Conservation (phyloP, 2,888 invertebrate species). For the Orthonychiurus folsomi region DNA sequence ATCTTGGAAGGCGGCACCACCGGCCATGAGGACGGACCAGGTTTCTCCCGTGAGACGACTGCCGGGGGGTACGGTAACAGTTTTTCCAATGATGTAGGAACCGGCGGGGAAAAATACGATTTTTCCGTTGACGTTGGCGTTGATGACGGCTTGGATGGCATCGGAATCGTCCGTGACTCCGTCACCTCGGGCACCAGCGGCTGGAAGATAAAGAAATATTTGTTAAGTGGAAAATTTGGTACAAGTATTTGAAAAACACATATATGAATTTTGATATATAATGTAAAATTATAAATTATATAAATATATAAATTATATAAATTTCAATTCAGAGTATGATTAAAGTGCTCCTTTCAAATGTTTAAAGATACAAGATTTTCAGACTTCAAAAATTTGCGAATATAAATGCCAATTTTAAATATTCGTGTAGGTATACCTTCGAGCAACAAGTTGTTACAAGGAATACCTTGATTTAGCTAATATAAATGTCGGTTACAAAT, state of each 20-base stretch:
- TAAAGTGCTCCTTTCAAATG: too few species aligned
- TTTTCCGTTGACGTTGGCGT: slow-evolving; percentile 25
- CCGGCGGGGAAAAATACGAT: slow-evolving; percentile 35
- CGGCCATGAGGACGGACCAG: slow-evolving; percentile 35
- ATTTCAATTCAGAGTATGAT: too few species aligned
- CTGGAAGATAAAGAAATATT: slow-evolving; percentile 14
- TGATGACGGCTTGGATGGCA: slow-evolving; percentile 32
- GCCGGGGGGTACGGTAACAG: slow-evolving; percentile 28
- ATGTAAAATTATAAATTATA: too few species aligned
- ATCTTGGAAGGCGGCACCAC: slow-evolving; percentile 26
- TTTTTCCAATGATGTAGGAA: slow-evolving; percentile 28
- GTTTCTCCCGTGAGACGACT: slow-evolving; percentile 31
- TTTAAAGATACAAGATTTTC: too few species aligned
- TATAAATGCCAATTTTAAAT: too few species aligned
- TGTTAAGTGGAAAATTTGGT: background rate
- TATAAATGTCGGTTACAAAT: too few species aligned
- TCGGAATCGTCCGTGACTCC: slow-evolving; percentile 33
- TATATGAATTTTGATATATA: background rate
- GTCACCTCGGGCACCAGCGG: slow-evolving; percentile 29
- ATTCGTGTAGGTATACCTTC: too few species aligned
- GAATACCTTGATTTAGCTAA: too few species aligned
- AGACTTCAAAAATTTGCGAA: too few species aligned
- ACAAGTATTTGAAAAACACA: background rate
- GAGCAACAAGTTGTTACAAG: too few species aligned
- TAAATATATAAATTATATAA: too few species aligned